Percentiles rank a stretch among this genome's conserved stretches.
These are phyloP conservation scores for Columbina picui DNA, from an alignment of 2,113 vertebrate genomes.

Conservation along the genomic window DNA sequence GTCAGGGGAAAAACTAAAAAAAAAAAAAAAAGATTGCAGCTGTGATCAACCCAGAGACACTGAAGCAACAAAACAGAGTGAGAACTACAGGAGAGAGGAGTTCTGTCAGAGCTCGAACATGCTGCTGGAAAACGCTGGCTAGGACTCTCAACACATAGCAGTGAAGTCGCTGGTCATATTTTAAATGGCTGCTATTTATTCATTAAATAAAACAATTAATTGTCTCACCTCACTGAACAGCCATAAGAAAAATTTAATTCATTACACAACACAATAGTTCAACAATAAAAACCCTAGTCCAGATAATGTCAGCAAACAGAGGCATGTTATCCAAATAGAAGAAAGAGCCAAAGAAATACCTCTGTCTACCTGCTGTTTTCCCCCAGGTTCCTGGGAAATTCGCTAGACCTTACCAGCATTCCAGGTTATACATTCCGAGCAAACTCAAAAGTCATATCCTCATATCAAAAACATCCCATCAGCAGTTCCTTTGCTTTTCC, in stretches of 20 bases:
- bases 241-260: not conserved
- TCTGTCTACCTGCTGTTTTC: not conserved
- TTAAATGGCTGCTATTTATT: not conserved
- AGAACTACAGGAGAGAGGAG: not conserved
- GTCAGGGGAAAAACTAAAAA: too few species aligned
- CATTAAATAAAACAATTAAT: not conserved
- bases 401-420: not conserved
- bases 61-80: not conserved
- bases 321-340: not conserved
- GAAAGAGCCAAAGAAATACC: not conserved
- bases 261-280: not conserved
- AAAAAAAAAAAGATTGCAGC: not conserved
- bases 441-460: not conserved
- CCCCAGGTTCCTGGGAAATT: not conserved
- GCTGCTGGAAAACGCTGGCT: too few species aligned
- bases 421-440: not conserved
- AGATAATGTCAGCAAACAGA: not conserved
- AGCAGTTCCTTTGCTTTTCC: not conserved
- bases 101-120: too few species aligned
- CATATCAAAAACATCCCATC: not conserved
- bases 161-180: not conserved
- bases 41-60: not conserved
- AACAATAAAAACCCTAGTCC: not conserved
- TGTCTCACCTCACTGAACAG: rapidly evolving
- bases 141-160: not conserved